A percentile compares a stretch with the other conserved stretches of the same genome.
phyloP scores from a whole-genome alignment of 1,140 invertebrate species.

The Pissodes strobi region DNA sequence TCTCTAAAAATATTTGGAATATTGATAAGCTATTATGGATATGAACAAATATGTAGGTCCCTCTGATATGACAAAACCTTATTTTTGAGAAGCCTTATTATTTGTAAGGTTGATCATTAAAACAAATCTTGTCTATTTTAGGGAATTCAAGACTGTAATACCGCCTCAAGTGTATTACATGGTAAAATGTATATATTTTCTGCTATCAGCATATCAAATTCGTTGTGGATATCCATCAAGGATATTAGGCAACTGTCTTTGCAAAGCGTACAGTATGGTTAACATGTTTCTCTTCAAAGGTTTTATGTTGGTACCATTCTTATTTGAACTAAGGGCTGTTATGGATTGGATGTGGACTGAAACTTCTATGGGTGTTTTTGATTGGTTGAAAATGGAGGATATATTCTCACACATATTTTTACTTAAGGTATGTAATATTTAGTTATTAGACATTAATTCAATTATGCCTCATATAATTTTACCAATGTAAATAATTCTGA shows the following conservation, averaged over 20 bases:
- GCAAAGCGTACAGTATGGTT: slow-evolving; percentile 90
- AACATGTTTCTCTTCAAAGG: slow-evolving; percentile 93
- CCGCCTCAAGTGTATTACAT: slow-evolving; percentile 97
- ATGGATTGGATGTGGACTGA: slow-evolving; percentile 99
- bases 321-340: slow-evolving; percentile 93
- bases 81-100: background rate
- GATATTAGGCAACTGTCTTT: slow-evolving; percentile 94
- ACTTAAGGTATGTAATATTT: slow-evolving; percentile 85
- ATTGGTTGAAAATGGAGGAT: slow-evolving; percentile 99
- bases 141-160: slow-evolving; percentile 77
- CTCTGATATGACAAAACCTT: too few species aligned
- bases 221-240: slow-evolving; percentile 93
- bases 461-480: too few species aligned
- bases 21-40: too few species aligned
- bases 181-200: slow-evolving; percentile 93
- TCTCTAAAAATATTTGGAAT: too few species aligned
- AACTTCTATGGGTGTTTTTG: slow-evolving; percentile 95
- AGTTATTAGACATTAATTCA: too few species aligned
- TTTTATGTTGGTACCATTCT: slow-evolving; percentile 94
- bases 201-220: slow-evolving; percentile 95
- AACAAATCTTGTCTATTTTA: slow-evolving; percentile 59
- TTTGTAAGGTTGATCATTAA: background rate
- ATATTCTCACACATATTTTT: slow-evolving; percentile 96
- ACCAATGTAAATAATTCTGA: too few species aligned
- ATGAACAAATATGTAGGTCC: too few species aligned